Evolutionary conservation across 2,888 invertebrate genomes (phyloP).

Genomic region (Chamaedrilus cognettii): DNA sequence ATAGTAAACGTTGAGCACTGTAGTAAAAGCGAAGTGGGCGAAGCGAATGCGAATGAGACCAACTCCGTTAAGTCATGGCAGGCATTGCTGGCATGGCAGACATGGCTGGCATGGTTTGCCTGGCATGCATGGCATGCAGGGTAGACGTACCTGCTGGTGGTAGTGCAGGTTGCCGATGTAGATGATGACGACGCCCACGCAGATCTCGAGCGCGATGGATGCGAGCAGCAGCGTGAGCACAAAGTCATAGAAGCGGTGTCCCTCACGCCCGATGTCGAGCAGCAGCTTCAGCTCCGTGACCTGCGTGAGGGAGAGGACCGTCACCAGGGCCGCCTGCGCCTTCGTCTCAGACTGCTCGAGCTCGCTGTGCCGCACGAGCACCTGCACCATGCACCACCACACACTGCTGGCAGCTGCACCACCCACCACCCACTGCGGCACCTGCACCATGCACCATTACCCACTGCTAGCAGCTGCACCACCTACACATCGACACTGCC

Average conservation of each 20-base stretch:
- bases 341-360: conserved; percentile 42
- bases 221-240: conserved; percentile 40
- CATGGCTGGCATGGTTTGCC: too few relatives aligned
- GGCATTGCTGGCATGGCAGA: too few relatives aligned
- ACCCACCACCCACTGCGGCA: too few relatives aligned
- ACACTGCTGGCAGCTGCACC: too few relatives aligned
- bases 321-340: conserved; percentile 40
- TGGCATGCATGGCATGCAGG: too few relatives aligned
- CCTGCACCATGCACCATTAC: too few relatives aligned
- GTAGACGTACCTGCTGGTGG: too few relatives aligned
- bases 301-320: conserved; percentile 41
- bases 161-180: conserved; percentile 41
- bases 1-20: too few relatives aligned
- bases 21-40: conserved; percentile 5
- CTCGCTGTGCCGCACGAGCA: conserved; percentile 38
- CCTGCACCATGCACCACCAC: conserved; percentile 25
- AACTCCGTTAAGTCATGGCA: too few relatives aligned
- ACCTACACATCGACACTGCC: too few relatives aligned
- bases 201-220: conserved; percentile 39
- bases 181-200: conserved; percentile 41
- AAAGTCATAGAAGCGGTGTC: conserved; percentile 42
- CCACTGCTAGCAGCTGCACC: too few relatives aligned
- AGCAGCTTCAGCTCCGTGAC: conserved; percentile 41
- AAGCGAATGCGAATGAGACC: too few relatives aligned
- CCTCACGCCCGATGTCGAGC: conserved; percentile 39